Base-by-base conservation (phyloP, 2,888 invertebrate genomes). In the Marronus borbonicus region DNA sequence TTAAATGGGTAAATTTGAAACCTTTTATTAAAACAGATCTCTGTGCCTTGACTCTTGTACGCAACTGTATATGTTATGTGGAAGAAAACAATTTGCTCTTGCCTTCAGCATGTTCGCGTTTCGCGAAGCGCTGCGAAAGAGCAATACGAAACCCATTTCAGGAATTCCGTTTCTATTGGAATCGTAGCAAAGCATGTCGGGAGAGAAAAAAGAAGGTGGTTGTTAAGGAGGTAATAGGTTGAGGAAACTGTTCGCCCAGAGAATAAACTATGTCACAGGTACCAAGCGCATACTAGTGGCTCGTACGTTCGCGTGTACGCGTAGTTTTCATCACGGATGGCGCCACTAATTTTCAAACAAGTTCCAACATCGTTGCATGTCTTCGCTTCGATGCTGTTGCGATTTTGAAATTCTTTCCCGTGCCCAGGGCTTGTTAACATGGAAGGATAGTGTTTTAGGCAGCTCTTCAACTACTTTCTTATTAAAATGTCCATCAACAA, bases 241-340 rank as follows among this genome's bases (percentile, higher is more conserved):
- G 44, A 44, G 44, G 44, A 44, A 12, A 12, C 8, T 44, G 44
- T 12, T 7, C 31, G 5, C 31, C 24, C 12, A 62, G 24, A 62
- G 24, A 31, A 62, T 28, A 31, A 62, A 62, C 62, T 31, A 28
- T 62, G 62, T 62, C n/a, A 62, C 3, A 24, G 55, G 20, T 55
- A 20, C 44, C 55, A 14, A 55, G 55, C 14, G n/a, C n/a, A 55
- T 55, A 0, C 55, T 12, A 17, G 55, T 55, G 17, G 55, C n/a
- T 28, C 10, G 24, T 60, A 24, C 31, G 31, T 60, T 8, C 20
- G 60, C 28, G 12, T 3, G 28, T 39, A 28, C 24, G 60, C 76
- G 70, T 78, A 64, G 62, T 58, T 78, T 31, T 69, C 60, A 78
- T 76, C 64, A 36, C 76, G 55, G 65, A 62, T 76, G 78, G 78